Base-by-base conservation (phyloP, 2,113 vertebrate genomes). In the Oncorhynchus tshawytscha region DNA sequence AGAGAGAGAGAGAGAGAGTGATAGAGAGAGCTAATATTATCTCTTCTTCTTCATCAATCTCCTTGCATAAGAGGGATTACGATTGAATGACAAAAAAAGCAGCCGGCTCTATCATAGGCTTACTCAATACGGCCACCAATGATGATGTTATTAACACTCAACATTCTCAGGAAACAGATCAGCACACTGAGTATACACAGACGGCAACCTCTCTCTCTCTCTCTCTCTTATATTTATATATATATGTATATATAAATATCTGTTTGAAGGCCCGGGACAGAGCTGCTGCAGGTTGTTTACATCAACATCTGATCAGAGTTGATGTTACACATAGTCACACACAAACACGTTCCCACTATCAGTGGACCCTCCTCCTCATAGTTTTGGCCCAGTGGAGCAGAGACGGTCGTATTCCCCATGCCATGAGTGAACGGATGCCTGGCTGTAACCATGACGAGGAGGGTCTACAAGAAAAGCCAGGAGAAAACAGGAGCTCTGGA, bases 31-130 rank as follows among this genome's bases (percentile, higher is more conserved):
- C 49, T 51, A 16, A 51, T 51, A 16, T 16, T 4, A 15, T 15
- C 4, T 54, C 15, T 54, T 45, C 39, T 18, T 22, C 79, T 68
- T 22, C 74, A 76, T 22, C 76, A 75, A 64, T 74, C 67, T 84
- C 79, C 81, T 74, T 72, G 74, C 65, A 67, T 78, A 78, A 73
- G n/a, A 76, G 78, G 78, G 60, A 54, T 84, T 71, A 16, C 3
- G 48, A 49, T 71, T 67, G 70, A 71, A 71, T 51, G 12, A 71
- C n/a, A 51, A 51, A n/a, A 8, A 51, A 54, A 71, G 48, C 12
- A 54, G 24, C 79, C 75, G 51, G 76, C 75, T 85, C 83, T 73
- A 79, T 79, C 73, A 72, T 5, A 54, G 13, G 3, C 39, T 45
- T 45, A 64, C 24, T 24, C 22, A 82, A 78, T 84, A 77, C 82